Base-by-base conservation (phyloP, 2,888 invertebrate genomes). In the Latheticus oryzae region DNA sequence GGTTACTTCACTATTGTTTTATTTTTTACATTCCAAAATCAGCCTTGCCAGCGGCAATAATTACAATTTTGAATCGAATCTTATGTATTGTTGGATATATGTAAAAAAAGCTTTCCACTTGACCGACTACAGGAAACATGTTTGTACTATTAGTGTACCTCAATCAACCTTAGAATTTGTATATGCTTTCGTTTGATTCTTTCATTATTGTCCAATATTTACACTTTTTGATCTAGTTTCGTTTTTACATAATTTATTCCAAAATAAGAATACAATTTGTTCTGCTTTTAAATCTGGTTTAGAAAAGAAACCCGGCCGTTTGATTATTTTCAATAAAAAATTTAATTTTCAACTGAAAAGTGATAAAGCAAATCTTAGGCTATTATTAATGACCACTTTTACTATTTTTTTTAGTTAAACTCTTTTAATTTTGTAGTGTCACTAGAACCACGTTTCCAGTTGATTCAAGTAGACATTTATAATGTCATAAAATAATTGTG, bases 341-440 rank as follows among this genome's bases (percentile, higher is more conserved):
- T 5, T 4, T 9, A 28, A 40, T 15, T 42, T 15, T 26, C 42
- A 26, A 8, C 16, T 12, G 12, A 38, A 23, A 38, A 38, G 24
- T 42, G 42, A 42, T 42, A 16, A 17, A 28, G 42, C 42, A 42
- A 28, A 37, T 26, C 33, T n/a, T n/a, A n/a, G n/a, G n/a, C n/a
- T n/a, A n/a, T n/a, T n/a, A n/a, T n/a, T n/a, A n/a, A n/a, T n/a
- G n/a, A n/a, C n/a, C n/a, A n/a, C n/a, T n/a, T n/a, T n/a, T n/a
- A n/a, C n/a, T n/a, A n/a, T n/a, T n/a, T n/a, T n/a, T 28, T 24
- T 24, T 24, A 1, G 24, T 24, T 5, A 21, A 21, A 21, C 4
- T 21, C 5, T 8, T n/a, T 5, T 16, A 37, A 7, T 17, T 40
- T 40, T 23, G n/a, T n/a, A n/a, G n/a, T n/a, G n/a, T n/a, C n/a